phyloP scores from a whole-genome alignment of 2,113 vertebrate genomes.

The Tenrec ecaudatus region DNA sequence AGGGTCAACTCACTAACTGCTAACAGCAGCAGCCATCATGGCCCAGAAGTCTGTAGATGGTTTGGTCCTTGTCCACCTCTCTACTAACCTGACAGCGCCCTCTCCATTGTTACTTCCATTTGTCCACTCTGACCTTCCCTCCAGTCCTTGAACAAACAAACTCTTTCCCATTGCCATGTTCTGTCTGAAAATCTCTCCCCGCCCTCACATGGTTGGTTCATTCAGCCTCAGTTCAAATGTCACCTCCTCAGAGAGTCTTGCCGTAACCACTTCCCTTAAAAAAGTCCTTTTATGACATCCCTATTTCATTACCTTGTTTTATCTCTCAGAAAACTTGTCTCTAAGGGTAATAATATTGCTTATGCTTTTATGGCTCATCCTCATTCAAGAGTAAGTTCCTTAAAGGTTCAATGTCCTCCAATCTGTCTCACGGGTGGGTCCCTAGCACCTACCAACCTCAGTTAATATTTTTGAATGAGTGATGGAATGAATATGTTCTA shows the following conservation, averaged over 20 bases:
- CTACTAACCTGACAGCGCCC: rapidly evolving
- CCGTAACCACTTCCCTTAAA: not conserved
- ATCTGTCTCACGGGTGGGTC: not conserved
- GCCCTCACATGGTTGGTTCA: not conserved
- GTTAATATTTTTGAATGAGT: not conserved
- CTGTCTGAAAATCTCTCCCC: not conserved
- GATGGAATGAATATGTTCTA: not conserved
- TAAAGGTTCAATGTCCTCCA: not conserved
- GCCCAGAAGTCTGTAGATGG: not conserved
- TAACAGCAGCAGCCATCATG: not conserved
- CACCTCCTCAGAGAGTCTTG: not conserved
- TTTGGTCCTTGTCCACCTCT: not conserved
- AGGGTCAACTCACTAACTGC: not conserved
- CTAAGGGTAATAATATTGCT: not conserved
- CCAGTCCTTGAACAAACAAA: not conserved
- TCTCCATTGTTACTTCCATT: not conserved
- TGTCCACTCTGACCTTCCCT: not conserved
- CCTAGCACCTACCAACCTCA: too few relatives aligned
- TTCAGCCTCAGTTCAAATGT: not conserved
- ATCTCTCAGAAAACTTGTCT: not conserved
- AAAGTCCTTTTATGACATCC: not conserved
- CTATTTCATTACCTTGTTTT: not conserved
- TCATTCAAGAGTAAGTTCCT: not conserved
- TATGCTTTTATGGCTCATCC: not conserved
- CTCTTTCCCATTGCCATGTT: not conserved